Percentiles rank a stretch among this genome's conserved stretches.
phyloP scores from a whole-genome alignment of 2,888 invertebrate genomes.

The Euzetes globulus region DNA sequence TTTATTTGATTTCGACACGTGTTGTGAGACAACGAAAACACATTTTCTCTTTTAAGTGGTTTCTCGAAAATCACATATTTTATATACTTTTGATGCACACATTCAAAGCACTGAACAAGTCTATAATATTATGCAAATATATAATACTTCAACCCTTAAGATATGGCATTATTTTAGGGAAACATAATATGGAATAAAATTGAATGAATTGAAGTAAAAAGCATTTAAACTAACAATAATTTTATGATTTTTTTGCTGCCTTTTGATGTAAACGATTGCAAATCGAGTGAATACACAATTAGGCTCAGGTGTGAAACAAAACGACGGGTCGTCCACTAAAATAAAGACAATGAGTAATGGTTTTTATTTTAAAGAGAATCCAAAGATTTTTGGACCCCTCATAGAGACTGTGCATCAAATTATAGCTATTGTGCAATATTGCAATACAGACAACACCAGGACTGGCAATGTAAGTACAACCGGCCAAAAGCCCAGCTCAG shows the following conservation, averaged over 20 bases:
- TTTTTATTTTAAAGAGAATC: background rate
- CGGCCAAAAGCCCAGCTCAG: background rate
- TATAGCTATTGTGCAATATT: conserved; percentile 24
- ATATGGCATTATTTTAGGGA: background rate
- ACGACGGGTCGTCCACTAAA: conserved; percentile 21
- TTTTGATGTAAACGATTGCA: conserved; percentile 10
- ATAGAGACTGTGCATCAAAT: conserved; percentile 12
- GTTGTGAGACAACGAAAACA: background rate
- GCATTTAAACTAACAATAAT: background rate
- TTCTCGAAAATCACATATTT: conserved; percentile 2
- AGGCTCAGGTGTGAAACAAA: conserved; percentile 25
- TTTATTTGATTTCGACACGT: conserved; percentile 5
- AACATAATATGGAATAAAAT: conserved; percentile 5
- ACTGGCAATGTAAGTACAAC: background rate
- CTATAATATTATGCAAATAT: background rate
- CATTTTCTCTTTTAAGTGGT: conserved; percentile 16
- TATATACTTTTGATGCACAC: background rate
- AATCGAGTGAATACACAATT: conserved; percentile 11
- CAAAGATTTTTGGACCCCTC: conserved; percentile 6
- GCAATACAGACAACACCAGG: background rate
- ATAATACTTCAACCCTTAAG: conserved; percentile 10
- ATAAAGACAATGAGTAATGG: conserved; percentile 17
- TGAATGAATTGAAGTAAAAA: conserved; percentile 4
- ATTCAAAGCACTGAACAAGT: background rate
- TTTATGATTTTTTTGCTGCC: conserved; percentile 1